Percentiles rank a stretch among this genome's conserved stretches.
Conservation (phyloP, 2,113 vertebrate genomes). For the Regulus satrapa region DNA sequence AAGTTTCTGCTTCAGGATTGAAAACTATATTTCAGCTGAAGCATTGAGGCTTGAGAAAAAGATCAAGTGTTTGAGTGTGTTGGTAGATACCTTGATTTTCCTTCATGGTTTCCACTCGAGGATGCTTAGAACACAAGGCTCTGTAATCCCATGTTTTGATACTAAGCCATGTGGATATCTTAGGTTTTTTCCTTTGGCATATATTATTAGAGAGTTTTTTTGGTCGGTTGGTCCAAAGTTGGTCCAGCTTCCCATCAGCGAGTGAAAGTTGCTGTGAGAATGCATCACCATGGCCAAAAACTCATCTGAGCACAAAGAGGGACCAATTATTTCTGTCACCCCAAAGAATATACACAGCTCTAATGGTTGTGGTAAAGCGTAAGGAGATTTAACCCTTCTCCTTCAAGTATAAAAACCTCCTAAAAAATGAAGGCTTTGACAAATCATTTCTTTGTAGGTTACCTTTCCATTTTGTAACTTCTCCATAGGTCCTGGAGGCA, state of each 20-base stretch:
- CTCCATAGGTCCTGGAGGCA: accelerated
- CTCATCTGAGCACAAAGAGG: not conserved
- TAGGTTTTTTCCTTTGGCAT: not conserved
- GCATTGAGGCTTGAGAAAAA: not conserved
- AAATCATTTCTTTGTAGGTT: not conserved
- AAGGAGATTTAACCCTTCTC: not conserved
- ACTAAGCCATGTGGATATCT: not conserved
- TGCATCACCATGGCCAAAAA: not conserved
- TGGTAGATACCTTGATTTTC: not conserved
- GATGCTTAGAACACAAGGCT: not conserved
- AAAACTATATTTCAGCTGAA: not conserved
- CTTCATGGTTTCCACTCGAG: not conserved
- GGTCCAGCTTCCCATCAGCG: accelerated
- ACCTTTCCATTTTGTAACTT: not conserved
- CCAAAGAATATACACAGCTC: not conserved
- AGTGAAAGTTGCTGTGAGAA: not conserved
- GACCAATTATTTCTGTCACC: not conserved
- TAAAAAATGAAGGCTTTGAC: not conserved
- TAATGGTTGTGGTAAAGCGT: not conserved
- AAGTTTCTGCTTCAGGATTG: not conserved
- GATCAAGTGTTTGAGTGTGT: not conserved
- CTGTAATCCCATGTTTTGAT: not conserved
- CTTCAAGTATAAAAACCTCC: not conserved
- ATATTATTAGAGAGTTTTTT: not conserved
- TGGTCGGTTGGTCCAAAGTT: not conserved